Evolutionary conservation across 2,113 vertebrate species (phyloP).

Genomic region (Callipepla californica): DNA sequence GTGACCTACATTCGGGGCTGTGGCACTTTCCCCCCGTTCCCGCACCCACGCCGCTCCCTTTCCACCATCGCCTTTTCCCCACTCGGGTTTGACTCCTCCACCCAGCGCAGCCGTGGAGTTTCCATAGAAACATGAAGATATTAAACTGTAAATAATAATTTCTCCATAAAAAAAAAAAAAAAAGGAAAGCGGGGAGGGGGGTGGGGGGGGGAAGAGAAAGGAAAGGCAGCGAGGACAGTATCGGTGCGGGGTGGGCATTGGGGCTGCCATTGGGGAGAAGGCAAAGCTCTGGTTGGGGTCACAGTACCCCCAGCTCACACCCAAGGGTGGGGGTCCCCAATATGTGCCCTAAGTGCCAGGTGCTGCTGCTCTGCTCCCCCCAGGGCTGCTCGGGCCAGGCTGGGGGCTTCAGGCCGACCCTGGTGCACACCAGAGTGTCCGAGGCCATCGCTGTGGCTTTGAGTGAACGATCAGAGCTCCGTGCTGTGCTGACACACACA

Average conservation of each 20-base stretch:
- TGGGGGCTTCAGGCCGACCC: background rate
- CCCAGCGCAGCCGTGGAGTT: background rate
- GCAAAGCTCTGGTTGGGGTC: background rate
- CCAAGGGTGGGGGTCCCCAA: accelerated
- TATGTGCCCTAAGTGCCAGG: too few species aligned
- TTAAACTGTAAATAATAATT: constrained; percentile 68
- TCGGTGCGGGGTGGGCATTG: background rate
- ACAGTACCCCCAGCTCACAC: accelerated
- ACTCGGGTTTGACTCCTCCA: background rate
- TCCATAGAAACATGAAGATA: constrained; percentile 67
- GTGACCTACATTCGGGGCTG: constrained; percentile 3
- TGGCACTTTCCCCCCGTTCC: accelerated
- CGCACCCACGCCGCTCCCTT: accelerated
- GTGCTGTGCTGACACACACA: background rate
- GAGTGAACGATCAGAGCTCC: background rate
- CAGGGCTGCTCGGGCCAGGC: background rate
- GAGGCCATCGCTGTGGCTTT: background rate
- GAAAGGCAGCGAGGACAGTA: too few species aligned
- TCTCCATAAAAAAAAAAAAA: background rate
- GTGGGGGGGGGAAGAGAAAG: background rate
- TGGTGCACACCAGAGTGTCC: background rate
- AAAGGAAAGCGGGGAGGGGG: too few species aligned
- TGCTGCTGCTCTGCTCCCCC: accelerated
- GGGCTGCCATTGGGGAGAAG: background rate
- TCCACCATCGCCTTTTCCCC: background rate